Conservation (phyloP, 2,888 invertebrate genomes). For the Drosophila anomelani region DNA sequence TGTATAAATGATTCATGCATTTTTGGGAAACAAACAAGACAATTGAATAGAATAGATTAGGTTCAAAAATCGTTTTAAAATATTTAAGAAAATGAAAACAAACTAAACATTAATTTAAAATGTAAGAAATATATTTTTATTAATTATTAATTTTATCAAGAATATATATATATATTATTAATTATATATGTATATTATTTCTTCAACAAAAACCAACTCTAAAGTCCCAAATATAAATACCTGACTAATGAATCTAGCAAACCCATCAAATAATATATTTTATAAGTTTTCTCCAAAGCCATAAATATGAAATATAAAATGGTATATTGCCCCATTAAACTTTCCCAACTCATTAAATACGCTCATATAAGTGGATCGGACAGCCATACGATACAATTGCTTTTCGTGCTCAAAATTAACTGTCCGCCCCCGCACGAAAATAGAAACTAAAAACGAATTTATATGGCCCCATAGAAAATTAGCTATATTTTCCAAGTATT, state of each 20-base stretch:
- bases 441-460: conserved; percentile 39
- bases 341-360: conserved; percentile 6
- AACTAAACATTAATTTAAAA: no score
- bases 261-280: not conserved
- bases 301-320: not conserved
- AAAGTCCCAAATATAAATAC: not conserved
- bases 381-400: conserved; percentile 53
- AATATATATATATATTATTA: no score
- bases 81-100: no score
- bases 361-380: conserved; percentile 30
- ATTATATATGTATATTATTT: no score
- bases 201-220: no score
- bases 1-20: not conserved
- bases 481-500: conserved; percentile 63
- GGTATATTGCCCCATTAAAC: conserved; percentile 11
- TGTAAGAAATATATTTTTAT: no score
- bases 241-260: not conserved
- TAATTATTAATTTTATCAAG: no score
- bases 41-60: not conserved
- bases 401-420: conserved; percentile 54
- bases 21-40: not conserved
- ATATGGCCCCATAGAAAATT: conserved; percentile 61
- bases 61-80: no score
- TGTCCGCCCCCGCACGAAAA: conserved; percentile 39
- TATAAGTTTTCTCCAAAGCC: not conserved